A percentile compares a stretch with the other conserved stretches of the same genome.
phyloP scores from a whole-genome alignment of 2,113 vertebrate species.

The Rhea americana region DNA sequence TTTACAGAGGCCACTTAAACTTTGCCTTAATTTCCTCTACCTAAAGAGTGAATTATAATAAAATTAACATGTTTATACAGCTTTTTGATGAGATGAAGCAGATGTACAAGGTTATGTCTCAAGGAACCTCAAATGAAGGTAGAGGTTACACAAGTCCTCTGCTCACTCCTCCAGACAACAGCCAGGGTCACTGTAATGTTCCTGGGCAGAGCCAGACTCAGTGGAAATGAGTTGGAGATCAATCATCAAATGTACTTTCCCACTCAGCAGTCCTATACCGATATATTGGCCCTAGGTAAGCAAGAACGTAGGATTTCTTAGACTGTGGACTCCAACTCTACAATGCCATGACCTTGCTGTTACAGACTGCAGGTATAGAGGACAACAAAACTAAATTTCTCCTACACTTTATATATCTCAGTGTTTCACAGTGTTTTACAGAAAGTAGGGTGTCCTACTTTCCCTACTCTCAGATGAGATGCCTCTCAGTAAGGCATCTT shows the following conservation, averaged over 20 bases:
- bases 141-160: neutral
- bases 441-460: neutral
- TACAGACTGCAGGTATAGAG: neutral
- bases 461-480: no score
- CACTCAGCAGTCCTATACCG: neutral
- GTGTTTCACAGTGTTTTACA: neutral
- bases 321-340: neutral
- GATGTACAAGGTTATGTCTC: neutral
- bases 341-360: neutral
- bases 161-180: neutral
- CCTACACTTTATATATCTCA: neutral
- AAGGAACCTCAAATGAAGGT: neutral
- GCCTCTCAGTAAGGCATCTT: neutral
- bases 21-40: neutral
- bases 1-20: neutral
- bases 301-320: neutral
- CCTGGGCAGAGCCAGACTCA: neutral
- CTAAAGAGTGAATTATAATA: neutral
- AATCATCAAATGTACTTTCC: neutral
- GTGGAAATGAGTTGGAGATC: neutral
- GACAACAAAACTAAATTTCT: neutral
- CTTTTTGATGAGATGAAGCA: conserved; percentile 7
- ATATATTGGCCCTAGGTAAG: neutral
- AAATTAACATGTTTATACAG: neutral
- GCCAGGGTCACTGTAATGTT: neutral